Evolutionary conservation across 2,888 invertebrate species (phyloP).

Genomic region (Ichneumoninae sp.): DNA sequence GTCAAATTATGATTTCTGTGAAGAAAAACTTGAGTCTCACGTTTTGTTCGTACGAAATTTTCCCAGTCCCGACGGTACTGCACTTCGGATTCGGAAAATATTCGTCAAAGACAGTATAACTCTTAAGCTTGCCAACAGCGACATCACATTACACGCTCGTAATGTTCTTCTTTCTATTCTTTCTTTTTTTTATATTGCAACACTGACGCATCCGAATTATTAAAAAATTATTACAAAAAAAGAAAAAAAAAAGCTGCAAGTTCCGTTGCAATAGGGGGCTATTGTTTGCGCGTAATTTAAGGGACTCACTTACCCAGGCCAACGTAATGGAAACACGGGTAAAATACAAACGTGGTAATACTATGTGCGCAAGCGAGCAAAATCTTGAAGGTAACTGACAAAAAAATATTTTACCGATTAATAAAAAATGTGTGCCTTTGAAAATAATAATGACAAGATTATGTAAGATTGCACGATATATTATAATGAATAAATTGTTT

Average conservation of each 20-base stretch:
- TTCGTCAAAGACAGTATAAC: conserved; percentile 72
- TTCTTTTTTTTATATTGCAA: conserved; percentile 51
- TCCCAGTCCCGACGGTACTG: conserved; percentile 73
- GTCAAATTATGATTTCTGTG: conserved; percentile 77
- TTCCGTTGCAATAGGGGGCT: conserved; percentile 20
- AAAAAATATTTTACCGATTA: conserved; percentile 60
- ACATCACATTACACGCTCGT: conserved; percentile 62
- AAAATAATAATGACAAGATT: conserved; percentile 82
- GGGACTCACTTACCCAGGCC: conserved; percentile 43
- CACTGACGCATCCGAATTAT: conserved; percentile 56
- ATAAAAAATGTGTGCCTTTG: conserved; percentile 82
- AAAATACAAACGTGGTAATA: conserved; percentile 54
- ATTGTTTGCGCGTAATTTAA: conserved; percentile 50
- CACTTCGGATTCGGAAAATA: conserved; percentile 76
- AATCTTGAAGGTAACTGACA: conserved; percentile 39
- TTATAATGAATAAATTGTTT: conserved; percentile 82
- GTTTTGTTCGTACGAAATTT: conserved; percentile 70
- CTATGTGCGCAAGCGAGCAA: conserved; percentile 37
- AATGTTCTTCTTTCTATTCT: conserved; percentile 30
- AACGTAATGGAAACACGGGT: conserved; percentile 52
- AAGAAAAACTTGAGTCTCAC: conserved; percentile 56
- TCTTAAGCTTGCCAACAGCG: conserved; percentile 78
- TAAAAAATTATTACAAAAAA: conserved; percentile 46
- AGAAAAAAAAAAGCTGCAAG: conserved; percentile 8
- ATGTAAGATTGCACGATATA: conserved; percentile 82